Conservation (phyloP, 2,888 invertebrate species). For the Blastobasis lacticolella region DNA sequence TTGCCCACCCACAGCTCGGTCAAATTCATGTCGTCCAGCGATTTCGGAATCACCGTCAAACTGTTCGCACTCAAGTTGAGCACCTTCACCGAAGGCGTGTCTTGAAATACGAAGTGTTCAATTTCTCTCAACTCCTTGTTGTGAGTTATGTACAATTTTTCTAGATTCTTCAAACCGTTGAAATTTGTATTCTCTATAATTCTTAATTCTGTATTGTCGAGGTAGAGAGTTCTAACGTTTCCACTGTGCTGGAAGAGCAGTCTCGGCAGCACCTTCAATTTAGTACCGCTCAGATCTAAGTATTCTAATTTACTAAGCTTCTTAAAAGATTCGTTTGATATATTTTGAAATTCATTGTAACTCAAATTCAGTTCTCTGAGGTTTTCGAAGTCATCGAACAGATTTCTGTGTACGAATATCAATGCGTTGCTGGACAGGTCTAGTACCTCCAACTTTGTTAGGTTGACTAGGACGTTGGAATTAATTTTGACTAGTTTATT, state of each 20-base stretch:
- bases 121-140: slow-evolving; percentile 76
- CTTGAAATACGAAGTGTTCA: slow-evolving; percentile 76
- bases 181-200: slow-evolving; percentile 79
- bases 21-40: slow-evolving; percentile 78
- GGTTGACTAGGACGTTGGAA: slow-evolving; percentile 82
- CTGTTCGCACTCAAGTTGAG: slow-evolving; percentile 82
- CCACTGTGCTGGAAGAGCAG: slow-evolving; percentile 78
- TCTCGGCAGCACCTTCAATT: slow-evolving; percentile 73
- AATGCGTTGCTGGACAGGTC: slow-evolving; percentile 80
- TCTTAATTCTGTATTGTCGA: slow-evolving; percentile 80
- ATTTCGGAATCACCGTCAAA: slow-evolving; percentile 80
- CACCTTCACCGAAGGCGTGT: slow-evolving; percentile 74
- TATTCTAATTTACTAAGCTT: slow-evolving; percentile 70
- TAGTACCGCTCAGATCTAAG: slow-evolving; percentile 76
- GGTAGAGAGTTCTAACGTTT: slow-evolving; percentile 72
- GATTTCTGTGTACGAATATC: slow-evolving; percentile 76
- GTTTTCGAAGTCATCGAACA: slow-evolving; percentile 79
- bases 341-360: slow-evolving; percentile 74
- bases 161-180: slow-evolving; percentile 75
- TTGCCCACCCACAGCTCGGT: slow-evolving; percentile 78
- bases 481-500: slow-evolving; percentile 82
- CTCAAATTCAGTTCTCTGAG: slow-evolving; percentile 77
- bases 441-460: slow-evolving; percentile 78
- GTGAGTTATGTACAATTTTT: slow-evolving; percentile 75
- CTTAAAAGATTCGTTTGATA: slow-evolving; percentile 76